Evolutionary conservation across 2,797 vertebrate genomes (phyloP).

Genomic region (Hemibagrus guttatus): DNA sequence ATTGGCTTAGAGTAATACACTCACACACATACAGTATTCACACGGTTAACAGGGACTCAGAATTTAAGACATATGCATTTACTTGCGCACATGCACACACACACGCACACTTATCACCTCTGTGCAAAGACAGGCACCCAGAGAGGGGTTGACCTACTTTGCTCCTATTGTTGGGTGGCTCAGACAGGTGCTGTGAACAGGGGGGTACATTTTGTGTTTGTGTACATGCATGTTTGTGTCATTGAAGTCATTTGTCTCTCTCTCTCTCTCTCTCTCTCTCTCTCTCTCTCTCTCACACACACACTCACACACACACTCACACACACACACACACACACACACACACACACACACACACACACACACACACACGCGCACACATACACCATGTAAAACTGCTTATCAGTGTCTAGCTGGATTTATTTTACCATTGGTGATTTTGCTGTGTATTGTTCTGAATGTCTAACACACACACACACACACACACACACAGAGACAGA

Average conservation of each 20-base stretch:
- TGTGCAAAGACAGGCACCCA: constrained; percentile 43
- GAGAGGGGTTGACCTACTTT: constrained; percentile 58
- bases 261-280: not conserved
- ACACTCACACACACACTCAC: too few relatives aligned
- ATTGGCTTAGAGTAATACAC: constrained; percentile 35
- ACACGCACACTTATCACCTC: constrained; percentile 45
- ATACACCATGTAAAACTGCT: not conserved
- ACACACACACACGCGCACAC: not conserved
- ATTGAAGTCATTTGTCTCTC: constrained; percentile 5
- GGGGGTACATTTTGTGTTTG: constrained; percentile 23
- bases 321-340: not conserved
- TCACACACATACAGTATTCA: constrained; percentile 11
- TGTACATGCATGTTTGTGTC: constrained; percentile 21
- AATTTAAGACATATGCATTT: constrained; percentile 23
- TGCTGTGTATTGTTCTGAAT: not conserved
- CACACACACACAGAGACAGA: constrained; percentile 1
- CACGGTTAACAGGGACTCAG: not conserved
- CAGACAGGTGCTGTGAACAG: constrained; percentile 49
- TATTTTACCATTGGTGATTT: not conserved
- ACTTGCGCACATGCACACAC: constrained; percentile 15
- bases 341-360: not conserved
- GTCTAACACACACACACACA: not conserved
- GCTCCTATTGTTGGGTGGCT: constrained; percentile 52
- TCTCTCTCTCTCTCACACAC: not conserved
- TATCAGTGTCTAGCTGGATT: not conserved